A percentile compares a stretch with the other conserved stretches of the same genome.
Conservation (phyloP, 2,888 invertebrate species). For the Deilephila porcellus region DNA sequence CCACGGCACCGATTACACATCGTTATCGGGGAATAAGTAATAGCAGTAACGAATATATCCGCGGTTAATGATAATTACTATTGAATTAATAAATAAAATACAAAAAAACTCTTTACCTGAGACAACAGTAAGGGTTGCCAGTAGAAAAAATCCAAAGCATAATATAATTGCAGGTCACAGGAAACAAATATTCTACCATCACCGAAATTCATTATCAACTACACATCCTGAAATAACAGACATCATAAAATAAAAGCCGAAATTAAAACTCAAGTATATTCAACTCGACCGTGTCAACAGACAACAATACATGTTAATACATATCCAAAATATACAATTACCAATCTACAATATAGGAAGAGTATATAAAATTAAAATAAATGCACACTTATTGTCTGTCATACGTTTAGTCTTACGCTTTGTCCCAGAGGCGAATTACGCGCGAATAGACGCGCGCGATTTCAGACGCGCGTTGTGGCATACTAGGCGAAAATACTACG, state of each 20-base stretch:
- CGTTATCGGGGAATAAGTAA: background rate
- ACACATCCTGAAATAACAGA: constrained; percentile 10
- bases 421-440: too few species aligned
- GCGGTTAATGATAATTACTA: background rate
- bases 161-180: too few species aligned
- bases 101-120: too few species aligned
- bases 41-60: background rate
- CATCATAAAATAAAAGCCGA: background rate
- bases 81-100: too few species aligned
- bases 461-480: too few species aligned
- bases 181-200: too few species aligned
- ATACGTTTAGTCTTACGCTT: background rate
- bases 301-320: constrained; percentile 28
- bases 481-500: too few species aligned
- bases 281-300: constrained; percentile 34
- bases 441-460: too few species aligned
- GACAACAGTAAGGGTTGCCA: too few species aligned
- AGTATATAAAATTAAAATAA: constrained; percentile 25
- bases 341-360: constrained; percentile 7
- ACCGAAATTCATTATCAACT: background rate
- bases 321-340: constrained; percentile 19
- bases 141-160: too few species aligned
- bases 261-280: constrained; percentile 26
- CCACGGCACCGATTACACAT: constrained; percentile 2
- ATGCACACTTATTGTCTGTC: constrained; percentile 15